A percentile compares a stretch with the other conserved stretches of the same genome.
These are phyloP conservation scores for Parasteatoda lunata DNA, from an alignment of 2,888 invertebrate species.

Conservation along the genomic window DNA sequence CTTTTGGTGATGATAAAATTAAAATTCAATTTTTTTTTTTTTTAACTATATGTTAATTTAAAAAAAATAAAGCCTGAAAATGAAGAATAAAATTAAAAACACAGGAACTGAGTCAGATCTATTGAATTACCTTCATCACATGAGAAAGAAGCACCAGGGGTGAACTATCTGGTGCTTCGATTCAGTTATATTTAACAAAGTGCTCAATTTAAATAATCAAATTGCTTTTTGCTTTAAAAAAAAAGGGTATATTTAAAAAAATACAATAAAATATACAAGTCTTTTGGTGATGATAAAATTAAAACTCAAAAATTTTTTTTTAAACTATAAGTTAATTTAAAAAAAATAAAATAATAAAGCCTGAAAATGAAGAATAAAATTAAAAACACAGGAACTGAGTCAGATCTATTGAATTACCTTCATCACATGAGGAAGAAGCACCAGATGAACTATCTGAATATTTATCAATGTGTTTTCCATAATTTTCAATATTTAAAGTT, in stretches of 20 bases:
- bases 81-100: slow-evolving; percentile 1
- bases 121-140: slow-evolving; percentile 65
- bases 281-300: no score
- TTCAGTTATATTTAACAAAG: no score
- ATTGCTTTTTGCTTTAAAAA: no score
- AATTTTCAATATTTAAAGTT: background rate
- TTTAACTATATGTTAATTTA: no score
- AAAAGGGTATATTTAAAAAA: no score
- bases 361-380: background rate
- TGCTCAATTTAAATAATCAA: no score
- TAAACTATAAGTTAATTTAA: no score
- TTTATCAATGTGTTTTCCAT: background rate
- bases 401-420: slow-evolving; percentile 49
- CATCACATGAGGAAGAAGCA: slow-evolving; percentile 57
- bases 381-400: background rate
- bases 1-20: no score
- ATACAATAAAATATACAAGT: no score
- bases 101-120: background rate
- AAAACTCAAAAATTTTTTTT: no score
- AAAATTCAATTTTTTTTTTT: no score
- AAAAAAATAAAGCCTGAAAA: background rate
- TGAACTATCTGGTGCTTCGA: slow-evolving; percentile 47
- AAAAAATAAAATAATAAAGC: background rate
- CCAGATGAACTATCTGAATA: slow-evolving; percentile 44
- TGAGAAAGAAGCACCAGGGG: slow-evolving; percentile 46